phyloP scores from a whole-genome alignment of 2,113 vertebrate species.

The Plecotus auritus region DNA sequence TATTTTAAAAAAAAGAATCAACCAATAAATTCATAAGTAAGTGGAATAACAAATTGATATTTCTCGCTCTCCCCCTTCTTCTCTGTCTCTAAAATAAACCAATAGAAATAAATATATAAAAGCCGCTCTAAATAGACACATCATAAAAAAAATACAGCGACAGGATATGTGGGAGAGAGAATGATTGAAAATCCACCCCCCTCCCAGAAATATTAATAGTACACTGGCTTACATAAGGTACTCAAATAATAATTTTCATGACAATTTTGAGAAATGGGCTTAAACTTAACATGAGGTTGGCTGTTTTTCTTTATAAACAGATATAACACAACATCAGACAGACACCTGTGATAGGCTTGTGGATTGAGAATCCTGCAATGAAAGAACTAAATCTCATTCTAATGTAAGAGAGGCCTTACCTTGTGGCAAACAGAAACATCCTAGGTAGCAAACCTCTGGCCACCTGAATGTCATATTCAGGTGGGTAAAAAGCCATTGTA shows the following conservation, averaged over 20 bases:
- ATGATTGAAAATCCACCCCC: not conserved
- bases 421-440: constrained; percentile 81
- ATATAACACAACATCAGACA: not conserved
- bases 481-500: constrained; percentile 75
- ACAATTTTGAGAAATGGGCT: not conserved
- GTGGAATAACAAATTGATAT: not conserved
- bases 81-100: not conserved
- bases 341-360: not conserved
- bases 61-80: not conserved
- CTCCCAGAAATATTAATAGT: not conserved
- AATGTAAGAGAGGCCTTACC: constrained; percentile 68
- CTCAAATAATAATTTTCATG: not conserved
- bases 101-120: not conserved
- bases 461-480: constrained; percentile 73
- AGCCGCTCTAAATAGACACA: not conserved
- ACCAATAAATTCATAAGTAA: not conserved
- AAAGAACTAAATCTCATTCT: not conserved
- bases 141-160: not conserved
- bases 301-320: not conserved
- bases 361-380: not conserved
- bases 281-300: not conserved
- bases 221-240: not conserved
- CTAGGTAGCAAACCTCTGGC: constrained; percentile 79
- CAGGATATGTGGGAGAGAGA: not conserved
- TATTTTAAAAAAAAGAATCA: not conserved